Evolutionary conservation across 2,888 invertebrate genomes (phyloP), one percentile per base, ranked within the genome.

Genomic region (Eubasilissa splendida): DNA sequence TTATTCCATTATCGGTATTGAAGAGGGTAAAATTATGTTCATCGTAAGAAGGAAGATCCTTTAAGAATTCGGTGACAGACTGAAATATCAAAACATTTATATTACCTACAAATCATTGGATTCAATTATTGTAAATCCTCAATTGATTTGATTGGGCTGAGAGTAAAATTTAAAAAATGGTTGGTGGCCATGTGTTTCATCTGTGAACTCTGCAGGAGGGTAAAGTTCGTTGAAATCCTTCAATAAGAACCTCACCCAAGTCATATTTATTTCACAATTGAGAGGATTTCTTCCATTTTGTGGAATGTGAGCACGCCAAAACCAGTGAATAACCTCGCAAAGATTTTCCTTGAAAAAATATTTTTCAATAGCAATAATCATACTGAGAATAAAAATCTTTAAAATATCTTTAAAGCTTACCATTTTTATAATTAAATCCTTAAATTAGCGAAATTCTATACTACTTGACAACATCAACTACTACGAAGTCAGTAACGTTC

Each of bases 21-120:
- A 96, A 96, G 86, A 96, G 92, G 56, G 97, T 94, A 87, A 98
- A 98, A 87, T 98, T 98, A 85, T 94, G 95, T 86, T 96, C 95
- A 89, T 98, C 95, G 87, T 96, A 96, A 22, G 96, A 96, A 82
- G 98, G 98, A 84, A 98, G 91, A 84, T 96, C 97, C 88, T 97
- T 96, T 84, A 98, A 89, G 88, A 98, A 98, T 87, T 97, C 96
- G 85, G 95, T 94, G 84, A 96, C 95, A 85, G 96, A 96, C 96
- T 95, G 90, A 80, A 91, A 92, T 87, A 83, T 84, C 56, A 80
- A 81, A 53, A 65, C 71, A 42, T 73, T 10, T 5, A 58, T 60
- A 54, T 65, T 63, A 78, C 22, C 42, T 58, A 50, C 52, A 52
- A 77, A 33, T 4, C 42, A 54, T 77, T 22, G 54, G 33, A 31